Evolutionary conservation across 2,888 invertebrate species (phyloP).

Genomic region (Crossocerus cetratus): DNA sequence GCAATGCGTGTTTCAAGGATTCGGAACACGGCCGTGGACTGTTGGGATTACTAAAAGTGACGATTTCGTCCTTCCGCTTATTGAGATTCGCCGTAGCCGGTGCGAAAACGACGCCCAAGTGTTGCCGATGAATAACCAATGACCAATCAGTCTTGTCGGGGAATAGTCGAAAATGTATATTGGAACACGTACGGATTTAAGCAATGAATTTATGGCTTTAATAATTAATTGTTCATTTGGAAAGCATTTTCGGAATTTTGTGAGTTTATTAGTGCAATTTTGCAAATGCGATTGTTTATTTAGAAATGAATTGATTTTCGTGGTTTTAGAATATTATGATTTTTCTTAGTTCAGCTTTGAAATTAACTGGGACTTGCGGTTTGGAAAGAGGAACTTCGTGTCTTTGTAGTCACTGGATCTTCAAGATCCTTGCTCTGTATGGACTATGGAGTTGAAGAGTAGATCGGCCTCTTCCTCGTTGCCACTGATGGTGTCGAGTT

Average conservation of each 20-base stretch:
- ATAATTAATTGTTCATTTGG: too few relatives aligned
- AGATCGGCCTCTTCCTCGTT: slow-evolving; percentile 22
- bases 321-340: neutral
- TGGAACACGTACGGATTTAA: too few relatives aligned
- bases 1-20: slow-evolving; percentile 60
- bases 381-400: too few relatives aligned
- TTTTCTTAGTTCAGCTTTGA: slow-evolving; percentile 3
- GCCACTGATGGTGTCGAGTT: slow-evolving; percentile 40
- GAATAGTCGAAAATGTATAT: neutral
- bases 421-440: too few relatives aligned
- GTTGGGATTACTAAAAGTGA: slow-evolving; percentile 46
- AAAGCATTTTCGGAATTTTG: too few relatives aligned
- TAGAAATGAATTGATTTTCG: too few relatives aligned
- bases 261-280: too few relatives aligned
- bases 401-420: too few relatives aligned
- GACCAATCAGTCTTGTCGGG: too few relatives aligned
- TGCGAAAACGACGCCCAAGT: neutral
- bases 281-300: too few relatives aligned
- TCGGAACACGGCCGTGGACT: slow-evolving; percentile 62
- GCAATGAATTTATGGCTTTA: too few relatives aligned
- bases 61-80: slow-evolving; percentile 41
- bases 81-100: slow-evolving; percentile 14
- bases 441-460: slow-evolving; percentile 6
- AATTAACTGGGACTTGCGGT: too few relatives aligned
- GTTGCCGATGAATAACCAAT: neutral